phyloP scores from a whole-genome alignment of 2,888 invertebrate species.

The Trichogramma dendrolimi region DNA sequence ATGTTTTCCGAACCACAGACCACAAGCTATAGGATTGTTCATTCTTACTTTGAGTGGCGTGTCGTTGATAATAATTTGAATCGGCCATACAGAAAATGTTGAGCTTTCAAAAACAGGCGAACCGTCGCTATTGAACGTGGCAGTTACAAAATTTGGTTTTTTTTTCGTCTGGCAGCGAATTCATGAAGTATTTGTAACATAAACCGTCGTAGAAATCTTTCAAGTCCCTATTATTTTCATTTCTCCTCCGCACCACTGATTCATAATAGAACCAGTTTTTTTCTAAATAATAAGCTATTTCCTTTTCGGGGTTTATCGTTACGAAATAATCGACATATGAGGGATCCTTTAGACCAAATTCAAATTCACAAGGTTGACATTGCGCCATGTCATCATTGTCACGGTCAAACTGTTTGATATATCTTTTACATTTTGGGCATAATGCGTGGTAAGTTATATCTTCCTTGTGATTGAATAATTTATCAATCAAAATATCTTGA shows the following conservation, averaged over 20 bases:
- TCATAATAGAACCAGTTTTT: neutral
- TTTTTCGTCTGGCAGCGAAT: conserved; percentile 1
- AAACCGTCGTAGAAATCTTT: conserved; percentile 20
- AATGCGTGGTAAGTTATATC: conserved; percentile 7
- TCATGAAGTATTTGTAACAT: conserved; percentile 16
- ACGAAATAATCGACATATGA: neutral
- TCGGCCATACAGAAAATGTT: conserved; percentile 16
- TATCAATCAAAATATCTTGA: neutral
- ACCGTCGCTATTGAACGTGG: conserved; percentile 22
- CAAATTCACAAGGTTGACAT: no score
- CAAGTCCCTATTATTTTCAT: neutral
- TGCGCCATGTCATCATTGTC: conserved; percentile 3
- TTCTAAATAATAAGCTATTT: neutral
- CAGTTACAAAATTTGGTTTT: conserved; percentile 12
- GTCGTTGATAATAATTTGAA: conserved; percentile 24
- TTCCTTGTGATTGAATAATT: conserved; percentile 8
- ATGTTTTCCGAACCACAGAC: conserved; percentile 23
- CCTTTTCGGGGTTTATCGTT: neutral
- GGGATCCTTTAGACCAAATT: no score
- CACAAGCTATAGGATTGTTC: conserved; percentile 16
- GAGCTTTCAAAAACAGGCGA: conserved; percentile 15
- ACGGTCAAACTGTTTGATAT: conserved; percentile 6
- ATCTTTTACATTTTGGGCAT: conserved; percentile 9
- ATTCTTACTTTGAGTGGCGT: conserved; percentile 17
- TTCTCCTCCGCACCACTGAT: neutral